Evolutionary conservation across 2,888 invertebrate species (phyloP).

Genomic region (Epinotia demarniana): DNA sequence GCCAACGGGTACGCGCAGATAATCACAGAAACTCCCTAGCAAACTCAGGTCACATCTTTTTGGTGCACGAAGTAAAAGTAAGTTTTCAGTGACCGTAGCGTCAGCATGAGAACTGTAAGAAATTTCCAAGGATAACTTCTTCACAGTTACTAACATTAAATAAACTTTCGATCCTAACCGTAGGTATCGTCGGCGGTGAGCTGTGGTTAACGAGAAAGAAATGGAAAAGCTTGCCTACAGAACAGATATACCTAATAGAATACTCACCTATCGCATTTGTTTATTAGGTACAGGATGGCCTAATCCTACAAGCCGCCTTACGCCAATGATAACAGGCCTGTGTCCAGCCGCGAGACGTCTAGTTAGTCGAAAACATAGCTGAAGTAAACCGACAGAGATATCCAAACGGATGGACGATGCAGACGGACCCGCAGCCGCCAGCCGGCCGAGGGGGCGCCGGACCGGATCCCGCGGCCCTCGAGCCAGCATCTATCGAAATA

Average conservation of each 20-base stretch:
- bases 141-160: too few relatives aligned
- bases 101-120: not conserved
- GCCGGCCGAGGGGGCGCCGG: conserved; percentile 78
- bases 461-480: conserved; percentile 83
- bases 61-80: not conserved
- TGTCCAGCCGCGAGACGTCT: not conserved
- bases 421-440: conserved; percentile 67
- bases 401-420: conserved; percentile 48
- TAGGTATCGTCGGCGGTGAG: too few relatives aligned
- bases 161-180: too few relatives aligned
- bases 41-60: not conserved
- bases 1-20: conserved; percentile 45
- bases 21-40: not conserved
- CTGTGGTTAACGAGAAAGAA: too few relatives aligned
- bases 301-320: not conserved
- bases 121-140: not conserved
- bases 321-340: not conserved
- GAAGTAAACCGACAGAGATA: conserved; percentile 14
- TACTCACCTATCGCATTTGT: too few relatives aligned
- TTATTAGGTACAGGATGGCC: too few relatives aligned
- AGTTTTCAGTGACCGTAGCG: not conserved
- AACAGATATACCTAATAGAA: too few relatives aligned
- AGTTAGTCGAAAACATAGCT: not conserved
- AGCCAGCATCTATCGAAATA: conserved; percentile 84
- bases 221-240: too few relatives aligned